phyloP scores from a whole-genome alignment of 2,113 vertebrate genomes.

The Eleginops maclovinus region DNA sequence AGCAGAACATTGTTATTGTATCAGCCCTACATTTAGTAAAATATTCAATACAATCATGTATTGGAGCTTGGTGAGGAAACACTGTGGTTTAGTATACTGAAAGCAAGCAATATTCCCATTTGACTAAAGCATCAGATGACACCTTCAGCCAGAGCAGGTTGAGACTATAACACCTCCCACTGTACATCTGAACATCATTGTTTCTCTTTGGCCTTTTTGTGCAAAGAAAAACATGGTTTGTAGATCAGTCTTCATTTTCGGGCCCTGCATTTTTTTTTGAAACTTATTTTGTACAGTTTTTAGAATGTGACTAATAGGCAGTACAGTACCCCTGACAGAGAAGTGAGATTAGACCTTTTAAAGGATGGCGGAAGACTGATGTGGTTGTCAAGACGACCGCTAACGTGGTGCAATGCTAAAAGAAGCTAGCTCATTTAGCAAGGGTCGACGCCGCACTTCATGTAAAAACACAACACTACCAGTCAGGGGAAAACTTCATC shows the following conservation, averaged over 20 bases:
- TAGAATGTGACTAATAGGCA: too few species aligned
- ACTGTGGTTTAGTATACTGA: not conserved
- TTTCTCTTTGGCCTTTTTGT: not conserved
- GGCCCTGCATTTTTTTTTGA: not conserved
- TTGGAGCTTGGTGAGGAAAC: not conserved
- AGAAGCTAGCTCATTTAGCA: conserved; percentile 38
- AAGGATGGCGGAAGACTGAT: conserved; percentile 61
- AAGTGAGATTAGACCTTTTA: not conserved
- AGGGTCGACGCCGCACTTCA: conserved; percentile 51
- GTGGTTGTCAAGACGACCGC: conserved; percentile 83
- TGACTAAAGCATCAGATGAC: not conserved
- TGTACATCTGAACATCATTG: too few species aligned
- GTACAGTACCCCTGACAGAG: not conserved
- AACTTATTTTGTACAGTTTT: not conserved
- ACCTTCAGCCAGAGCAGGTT: not conserved
- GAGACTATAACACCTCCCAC: not conserved
- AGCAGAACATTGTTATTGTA: not conserved
- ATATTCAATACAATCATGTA: not conserved
- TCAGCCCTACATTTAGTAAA: not conserved
- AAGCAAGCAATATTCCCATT: not conserved
- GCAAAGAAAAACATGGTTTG: not conserved
- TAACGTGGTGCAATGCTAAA: conserved; percentile 66
- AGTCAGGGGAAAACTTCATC: not conserved
- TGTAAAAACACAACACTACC: conserved; percentile 19
- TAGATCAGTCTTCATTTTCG: not conserved